Conservation (phyloP, 2,888 invertebrate genomes). For the Dicyrtoma fusca region DNA sequence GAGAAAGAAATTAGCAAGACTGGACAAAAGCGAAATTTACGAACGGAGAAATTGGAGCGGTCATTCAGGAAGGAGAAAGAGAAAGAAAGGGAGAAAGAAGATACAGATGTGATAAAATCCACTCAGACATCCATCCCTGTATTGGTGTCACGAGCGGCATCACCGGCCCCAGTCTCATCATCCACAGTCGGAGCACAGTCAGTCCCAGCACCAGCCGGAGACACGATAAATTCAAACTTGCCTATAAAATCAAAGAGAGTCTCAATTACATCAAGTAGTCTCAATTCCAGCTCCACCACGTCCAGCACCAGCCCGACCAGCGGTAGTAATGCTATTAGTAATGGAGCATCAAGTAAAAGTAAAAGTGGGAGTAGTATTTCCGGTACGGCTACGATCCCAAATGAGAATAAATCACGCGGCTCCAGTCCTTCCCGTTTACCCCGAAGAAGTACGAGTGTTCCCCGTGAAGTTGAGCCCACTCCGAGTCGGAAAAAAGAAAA, state of each 20-base stretch:
- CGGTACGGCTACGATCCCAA: neutral
- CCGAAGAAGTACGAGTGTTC: constrained; percentile 3
- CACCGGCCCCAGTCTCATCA: constrained; percentile 11
- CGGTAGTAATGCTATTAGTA: neutral
- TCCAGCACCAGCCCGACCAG: no score
- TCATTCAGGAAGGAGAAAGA: constrained; percentile 6
- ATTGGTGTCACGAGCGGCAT: constrained; percentile 3
- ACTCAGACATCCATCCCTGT: constrained; percentile 27
- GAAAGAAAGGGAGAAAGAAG: neutral
- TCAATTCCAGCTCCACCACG: no score
- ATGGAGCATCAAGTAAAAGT: constrained; percentile 32
- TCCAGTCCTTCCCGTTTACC: constrained; percentile 36
- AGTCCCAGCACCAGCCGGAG: neutral
- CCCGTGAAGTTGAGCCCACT: constrained; percentile 28
- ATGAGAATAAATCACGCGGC: constrained; percentile 40
- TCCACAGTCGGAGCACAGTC: neutral
- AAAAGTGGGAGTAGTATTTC: constrained; percentile 9
- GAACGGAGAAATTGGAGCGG: constrained; percentile 18
- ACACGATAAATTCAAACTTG: constrained; percentile 30
- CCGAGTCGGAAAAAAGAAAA: constrained; percentile 7
- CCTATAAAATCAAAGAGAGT: constrained; percentile 32
- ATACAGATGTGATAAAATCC: constrained; percentile 39
- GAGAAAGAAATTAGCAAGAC: constrained; percentile 36
- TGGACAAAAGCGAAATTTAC: constrained; percentile 16
- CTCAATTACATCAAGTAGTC: constrained; percentile 34